Percentiles rank a stretch among this genome's conserved stretches.
Evolutionary conservation across 2,888 invertebrate species (phyloP).

Genomic region (Drosophila anomelani): DNA sequence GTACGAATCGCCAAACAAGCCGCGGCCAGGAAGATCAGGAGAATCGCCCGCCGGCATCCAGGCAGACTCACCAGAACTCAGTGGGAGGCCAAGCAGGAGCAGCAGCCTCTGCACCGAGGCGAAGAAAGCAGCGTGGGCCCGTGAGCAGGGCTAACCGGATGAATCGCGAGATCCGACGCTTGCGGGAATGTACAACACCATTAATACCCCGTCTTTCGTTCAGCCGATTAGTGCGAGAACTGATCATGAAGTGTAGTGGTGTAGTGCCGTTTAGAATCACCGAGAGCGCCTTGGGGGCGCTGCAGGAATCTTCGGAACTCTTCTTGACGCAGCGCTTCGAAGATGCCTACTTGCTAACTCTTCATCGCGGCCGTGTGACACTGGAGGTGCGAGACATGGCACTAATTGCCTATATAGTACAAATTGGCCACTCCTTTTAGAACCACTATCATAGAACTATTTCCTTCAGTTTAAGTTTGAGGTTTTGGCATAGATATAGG

Average conservation of each 20-base stretch:
- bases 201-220: conserved; percentile 85
- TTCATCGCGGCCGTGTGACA: conserved; percentile 85
- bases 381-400: conserved; percentile 85
- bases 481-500: neutral
- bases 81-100: neutral
- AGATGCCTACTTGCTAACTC: conserved; percentile 84
- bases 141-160: conserved; percentile 5
- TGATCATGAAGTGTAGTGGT: conserved; percentile 71
- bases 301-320: conserved; percentile 86
- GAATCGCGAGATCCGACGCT: conserved; percentile 39
- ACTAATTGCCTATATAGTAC: conserved; percentile 72
- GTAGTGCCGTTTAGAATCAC: conserved; percentile 76
- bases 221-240: conserved; percentile 84
- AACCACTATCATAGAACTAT: neutral
- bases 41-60: conserved; percentile 23
- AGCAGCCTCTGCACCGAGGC: neutral
- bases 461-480: neutral
- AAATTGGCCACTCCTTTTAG: neutral
- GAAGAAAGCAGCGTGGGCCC: conserved; percentile 50
- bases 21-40: conserved; percentile 5
- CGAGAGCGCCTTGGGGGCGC: conserved; percentile 83
- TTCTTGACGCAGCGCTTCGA: conserved; percentile 85
- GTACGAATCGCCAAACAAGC: neutral
- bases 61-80: neutral
- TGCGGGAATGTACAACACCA: conserved; percentile 49